phyloP scores from a whole-genome alignment of 2,797 vertebrate genomes.

The Siniperca obscura region DNA sequence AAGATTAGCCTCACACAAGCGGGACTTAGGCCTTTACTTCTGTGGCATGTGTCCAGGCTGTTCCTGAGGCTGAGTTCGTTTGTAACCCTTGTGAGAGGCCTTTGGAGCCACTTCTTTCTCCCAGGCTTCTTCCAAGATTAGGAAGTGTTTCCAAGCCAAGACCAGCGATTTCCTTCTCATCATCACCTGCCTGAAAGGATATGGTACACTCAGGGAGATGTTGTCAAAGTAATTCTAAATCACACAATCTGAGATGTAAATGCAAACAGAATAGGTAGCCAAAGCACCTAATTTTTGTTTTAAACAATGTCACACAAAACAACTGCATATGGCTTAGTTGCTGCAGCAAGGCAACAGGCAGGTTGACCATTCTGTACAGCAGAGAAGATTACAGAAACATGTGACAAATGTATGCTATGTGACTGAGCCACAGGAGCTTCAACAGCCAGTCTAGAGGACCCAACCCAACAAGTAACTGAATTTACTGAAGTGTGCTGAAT shows the following conservation, averaged over 20 bases:
- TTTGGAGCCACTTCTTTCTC: conserved; percentile 25
- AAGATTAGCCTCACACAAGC: conserved; percentile 12
- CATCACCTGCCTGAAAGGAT: background rate
- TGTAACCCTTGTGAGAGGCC: conserved; percentile 22
- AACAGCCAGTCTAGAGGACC: background rate
- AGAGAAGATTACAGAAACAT: too few relatives aligned
- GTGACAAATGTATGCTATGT: background rate
- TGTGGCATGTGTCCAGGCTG: conserved; percentile 2
- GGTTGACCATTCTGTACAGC: background rate
- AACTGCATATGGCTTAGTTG: background rate
- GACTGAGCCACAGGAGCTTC: background rate
- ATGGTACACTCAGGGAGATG: background rate
- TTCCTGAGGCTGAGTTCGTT: conserved; percentile 34
- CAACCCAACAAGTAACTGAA: background rate
- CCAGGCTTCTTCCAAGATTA: conserved; percentile 6
- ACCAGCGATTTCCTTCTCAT: background rate
- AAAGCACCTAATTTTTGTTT: background rate
- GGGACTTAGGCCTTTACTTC: background rate
- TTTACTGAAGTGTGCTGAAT: background rate
- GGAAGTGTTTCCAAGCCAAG: conserved; percentile 4
- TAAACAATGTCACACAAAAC: background rate
- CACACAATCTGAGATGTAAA: background rate
- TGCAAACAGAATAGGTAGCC: background rate
- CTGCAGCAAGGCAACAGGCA: background rate
- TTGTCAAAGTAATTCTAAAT: conserved; percentile 9